Conservation (phyloP, 2,113 vertebrate genomes). For the Felis catus region F.catus_Fca126_mat1.0 CM031419.1:208140501-208141000, state of each 20-base stretch:
- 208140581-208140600: not conserved
- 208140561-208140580: not conserved
- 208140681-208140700: not conserved
- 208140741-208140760: not conserved
- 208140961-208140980: not conserved
- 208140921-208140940: not conserved
- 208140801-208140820: not conserved
- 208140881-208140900: not conserved
- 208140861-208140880: not conserved
- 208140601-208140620: not conserved
- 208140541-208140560: not conserved
- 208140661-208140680: not conserved
- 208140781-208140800: not conserved
- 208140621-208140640: not conserved
- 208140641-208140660: not conserved
- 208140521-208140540: not conserved
- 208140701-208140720: not conserved
- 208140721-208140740: not conserved
- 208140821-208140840: not conserved
- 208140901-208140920: not conserved
- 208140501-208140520: not conserved
- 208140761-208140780: not conserved
- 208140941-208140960: not conserved
- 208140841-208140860: not conserved
- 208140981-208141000: not conserved